Conservation (phyloP, 2,797 vertebrate species). For the Neoniphon sammara region DNA sequence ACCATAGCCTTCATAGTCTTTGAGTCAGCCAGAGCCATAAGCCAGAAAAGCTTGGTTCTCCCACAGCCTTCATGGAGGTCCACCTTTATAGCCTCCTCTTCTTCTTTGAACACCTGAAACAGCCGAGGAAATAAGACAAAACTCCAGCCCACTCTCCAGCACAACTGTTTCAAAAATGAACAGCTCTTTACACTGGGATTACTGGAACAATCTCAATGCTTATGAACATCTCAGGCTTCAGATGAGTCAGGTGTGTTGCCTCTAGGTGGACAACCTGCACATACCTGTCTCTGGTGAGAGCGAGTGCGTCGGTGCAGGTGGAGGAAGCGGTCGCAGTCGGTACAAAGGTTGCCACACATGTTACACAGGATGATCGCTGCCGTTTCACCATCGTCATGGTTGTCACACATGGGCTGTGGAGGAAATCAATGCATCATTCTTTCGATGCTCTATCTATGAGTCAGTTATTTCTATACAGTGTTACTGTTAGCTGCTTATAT, state of each 20-base stretch:
- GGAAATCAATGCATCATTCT: not conserved
- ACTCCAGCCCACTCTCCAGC: not conserved
- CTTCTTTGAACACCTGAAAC: conserved; percentile 97
- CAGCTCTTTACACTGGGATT: not conserved
- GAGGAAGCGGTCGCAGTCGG: conserved; percentile 98
- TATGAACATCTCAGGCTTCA: no score
- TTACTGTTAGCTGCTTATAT: not conserved
- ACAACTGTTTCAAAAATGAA: not conserved
- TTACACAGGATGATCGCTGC: conserved; percentile 99
- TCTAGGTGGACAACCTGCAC: not conserved
- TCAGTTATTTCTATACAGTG: not conserved
- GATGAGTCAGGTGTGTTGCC: not conserved
- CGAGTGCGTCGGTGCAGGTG: conserved; percentile 97
- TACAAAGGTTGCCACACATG: conserved; percentile 96
- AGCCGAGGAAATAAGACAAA: conserved; percentile 5
- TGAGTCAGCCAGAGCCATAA: conserved; percentile 98
- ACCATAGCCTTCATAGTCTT: conserved; percentile 99
- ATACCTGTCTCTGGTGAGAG: conserved; percentile 97
- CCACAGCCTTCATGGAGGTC: conserved; percentile 99
- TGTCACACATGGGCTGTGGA: conserved; percentile 97
- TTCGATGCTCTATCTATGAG: not conserved
- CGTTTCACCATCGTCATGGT: conserved; percentile 98
- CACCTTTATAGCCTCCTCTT: conserved; percentile 99
- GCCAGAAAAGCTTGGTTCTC: conserved; percentile 98
- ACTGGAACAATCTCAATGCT: not conserved